phyloP scores from a whole-genome alignment of 2,797 vertebrate species.

The Cuniculus paca region DNA sequence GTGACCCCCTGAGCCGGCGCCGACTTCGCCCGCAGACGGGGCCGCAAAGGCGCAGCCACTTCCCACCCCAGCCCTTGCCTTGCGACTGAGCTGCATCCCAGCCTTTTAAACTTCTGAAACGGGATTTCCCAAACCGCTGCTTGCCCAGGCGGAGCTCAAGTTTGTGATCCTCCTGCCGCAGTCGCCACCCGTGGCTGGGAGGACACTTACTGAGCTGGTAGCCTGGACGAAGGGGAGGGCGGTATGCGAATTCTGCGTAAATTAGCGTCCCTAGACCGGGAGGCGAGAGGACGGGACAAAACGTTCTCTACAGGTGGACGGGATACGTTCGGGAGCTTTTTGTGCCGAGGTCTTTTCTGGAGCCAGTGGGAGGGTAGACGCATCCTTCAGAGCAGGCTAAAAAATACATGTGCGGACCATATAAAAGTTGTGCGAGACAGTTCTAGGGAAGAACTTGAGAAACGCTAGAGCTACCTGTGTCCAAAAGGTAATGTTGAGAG shows the following conservation, averaged over 20 bases:
- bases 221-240: background rate
- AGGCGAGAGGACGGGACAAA: background rate
- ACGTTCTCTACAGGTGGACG: background rate
- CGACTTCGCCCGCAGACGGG: background rate
- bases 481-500: constrained; percentile 24
- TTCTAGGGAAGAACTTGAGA: constrained; percentile 34
- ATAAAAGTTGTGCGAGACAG: background rate
- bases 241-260: background rate
- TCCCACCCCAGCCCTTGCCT: background rate
- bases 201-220: background rate
- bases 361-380: background rate
- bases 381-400: background rate
- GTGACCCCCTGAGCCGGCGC: background rate
- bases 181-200: background rate
- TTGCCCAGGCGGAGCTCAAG: background rate
- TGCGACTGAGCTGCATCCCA: background rate
- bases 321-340: background rate
- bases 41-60: background rate
- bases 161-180: background rate
- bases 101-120: background rate
- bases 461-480: background rate
- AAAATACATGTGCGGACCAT: background rate
- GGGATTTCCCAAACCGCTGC: background rate
- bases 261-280: background rate
- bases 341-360: background rate